A percentile compares a stretch with the other conserved stretches of the same genome.
Conservation (phyloP, 2,888 invertebrate genomes). For the Catocala fraxini region DNA sequence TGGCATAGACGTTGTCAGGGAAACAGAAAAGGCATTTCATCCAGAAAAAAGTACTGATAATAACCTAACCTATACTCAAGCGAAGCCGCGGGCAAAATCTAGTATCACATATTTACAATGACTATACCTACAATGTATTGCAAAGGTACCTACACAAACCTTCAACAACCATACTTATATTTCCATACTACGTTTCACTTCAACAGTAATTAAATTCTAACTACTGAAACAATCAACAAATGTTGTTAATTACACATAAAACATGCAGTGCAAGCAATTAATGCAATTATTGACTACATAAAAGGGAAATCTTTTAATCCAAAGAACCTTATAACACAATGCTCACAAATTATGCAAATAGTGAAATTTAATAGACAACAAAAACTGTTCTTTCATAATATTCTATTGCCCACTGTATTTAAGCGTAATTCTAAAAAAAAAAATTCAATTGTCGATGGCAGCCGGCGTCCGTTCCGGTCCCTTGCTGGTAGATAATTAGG, state of each 20-base stretch:
- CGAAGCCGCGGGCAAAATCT: no score
- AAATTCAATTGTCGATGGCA: conserved; percentile 56
- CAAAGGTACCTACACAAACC: no score
- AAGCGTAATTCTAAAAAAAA: conserved; percentile 54
- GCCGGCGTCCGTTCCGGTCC: conserved; percentile 58
- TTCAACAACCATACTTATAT: background rate
- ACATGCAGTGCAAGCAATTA: conserved; percentile 1
- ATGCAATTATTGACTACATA: conserved; percentile 10
- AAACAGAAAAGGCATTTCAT: no score
- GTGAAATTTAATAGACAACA: conserved; percentile 46
- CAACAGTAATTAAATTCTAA: conserved; percentile 3
- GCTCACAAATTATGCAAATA: conserved; percentile 47
- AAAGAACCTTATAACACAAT: conserved; percentile 21
- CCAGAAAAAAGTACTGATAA: no score
- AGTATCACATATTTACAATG: no score
- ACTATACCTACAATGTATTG: no score
- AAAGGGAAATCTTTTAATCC: conserved; percentile 23
- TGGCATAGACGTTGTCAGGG: no score
- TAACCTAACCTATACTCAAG: no score
- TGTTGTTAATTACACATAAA: conserved; percentile 10
- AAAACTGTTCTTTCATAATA: conserved; percentile 44
- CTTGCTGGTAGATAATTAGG: conserved; percentile 62
- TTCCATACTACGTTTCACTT: background rate
- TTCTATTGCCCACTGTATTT: conserved; percentile 53
- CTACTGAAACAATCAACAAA: background rate